These are phyloP conservation scores for Dryadula phaetusa DNA, from an alignment of 2,888 invertebrate species.

Conservation along the genomic window DNA sequence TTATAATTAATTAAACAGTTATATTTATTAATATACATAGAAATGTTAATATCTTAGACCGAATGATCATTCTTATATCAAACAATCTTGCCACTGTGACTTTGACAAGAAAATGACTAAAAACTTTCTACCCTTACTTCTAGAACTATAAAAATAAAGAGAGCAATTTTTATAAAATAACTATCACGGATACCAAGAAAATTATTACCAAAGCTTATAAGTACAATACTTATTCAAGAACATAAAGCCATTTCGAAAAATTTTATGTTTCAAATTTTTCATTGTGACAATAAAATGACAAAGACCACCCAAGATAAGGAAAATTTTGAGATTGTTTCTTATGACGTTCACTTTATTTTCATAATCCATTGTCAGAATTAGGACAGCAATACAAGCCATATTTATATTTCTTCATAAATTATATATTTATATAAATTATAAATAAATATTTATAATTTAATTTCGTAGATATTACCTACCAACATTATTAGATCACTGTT, in stretches of 20 bases:
- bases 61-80: too few relatives aligned
- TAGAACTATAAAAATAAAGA: too few relatives aligned
- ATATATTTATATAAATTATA: neutral
- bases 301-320: conserved; percentile 48
- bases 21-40: too few relatives aligned
- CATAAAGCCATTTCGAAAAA: conserved; percentile 27
- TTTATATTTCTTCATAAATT: conserved; percentile 14
- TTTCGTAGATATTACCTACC: neutral
- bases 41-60: too few relatives aligned
- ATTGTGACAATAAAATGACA: conserved; percentile 46
- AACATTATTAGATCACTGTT: neutral
- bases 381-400: conserved; percentile 33
- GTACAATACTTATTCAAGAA: conserved; percentile 5
- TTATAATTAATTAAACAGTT: too few relatives aligned
- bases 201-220: conserved; percentile 5
- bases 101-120: too few relatives aligned
- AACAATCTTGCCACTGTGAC: too few relatives aligned
- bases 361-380: conserved; percentile 43
- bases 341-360: conserved; percentile 47
- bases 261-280: conserved; percentile 45
- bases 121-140: too few relatives aligned
- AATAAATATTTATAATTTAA: neutral
- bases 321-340: conserved; percentile 45
- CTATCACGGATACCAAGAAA: neutral
- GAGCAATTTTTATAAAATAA: too few relatives aligned